Percentiles rank a stretch among this genome's conserved stretches.
Conservation (phyloP, 2,797 vertebrate species). For the Mus minutoides region DNA sequence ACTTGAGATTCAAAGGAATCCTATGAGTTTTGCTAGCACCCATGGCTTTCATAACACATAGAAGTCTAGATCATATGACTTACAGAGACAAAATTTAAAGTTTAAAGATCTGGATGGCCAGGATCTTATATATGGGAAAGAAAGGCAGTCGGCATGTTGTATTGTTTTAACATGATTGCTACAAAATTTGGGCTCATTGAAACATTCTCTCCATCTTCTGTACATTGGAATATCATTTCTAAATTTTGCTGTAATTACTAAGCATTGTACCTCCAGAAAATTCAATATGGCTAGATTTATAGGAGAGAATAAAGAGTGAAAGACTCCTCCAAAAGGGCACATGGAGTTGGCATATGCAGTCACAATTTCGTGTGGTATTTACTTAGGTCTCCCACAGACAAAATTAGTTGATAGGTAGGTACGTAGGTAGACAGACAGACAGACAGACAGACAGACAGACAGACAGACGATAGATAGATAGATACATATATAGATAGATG, state of each 20-base stretch:
- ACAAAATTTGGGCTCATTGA: neutral
- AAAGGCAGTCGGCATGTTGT: no score
- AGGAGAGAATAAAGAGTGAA: neutral
- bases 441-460: no score
- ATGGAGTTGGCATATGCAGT: neutral
- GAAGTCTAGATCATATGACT: neutral
- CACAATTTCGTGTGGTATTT: neutral
- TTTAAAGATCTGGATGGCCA: neutral
- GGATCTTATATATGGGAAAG: neutral
- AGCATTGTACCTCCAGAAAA: neutral
- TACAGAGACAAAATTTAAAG: neutral
- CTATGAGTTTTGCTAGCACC: neutral
- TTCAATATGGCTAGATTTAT: neutral
- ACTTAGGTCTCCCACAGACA: neutral
- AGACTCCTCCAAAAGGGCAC: fast-evolving
- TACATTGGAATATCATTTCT: neutral
- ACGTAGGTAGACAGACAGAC: no score
- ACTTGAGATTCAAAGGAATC: neutral
- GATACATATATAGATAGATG: no score
- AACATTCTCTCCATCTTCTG: neutral
- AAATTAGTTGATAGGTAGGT: no score
- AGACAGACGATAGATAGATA: no score
- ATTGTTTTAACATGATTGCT: neutral
- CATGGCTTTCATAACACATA: neutral
- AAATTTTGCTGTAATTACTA: neutral